Evolutionary conservation across 2,113 vertebrate genomes (phyloP), one percentile per base, ranked within the genome.

Genomic region (Aramus guarauna): DNA sequence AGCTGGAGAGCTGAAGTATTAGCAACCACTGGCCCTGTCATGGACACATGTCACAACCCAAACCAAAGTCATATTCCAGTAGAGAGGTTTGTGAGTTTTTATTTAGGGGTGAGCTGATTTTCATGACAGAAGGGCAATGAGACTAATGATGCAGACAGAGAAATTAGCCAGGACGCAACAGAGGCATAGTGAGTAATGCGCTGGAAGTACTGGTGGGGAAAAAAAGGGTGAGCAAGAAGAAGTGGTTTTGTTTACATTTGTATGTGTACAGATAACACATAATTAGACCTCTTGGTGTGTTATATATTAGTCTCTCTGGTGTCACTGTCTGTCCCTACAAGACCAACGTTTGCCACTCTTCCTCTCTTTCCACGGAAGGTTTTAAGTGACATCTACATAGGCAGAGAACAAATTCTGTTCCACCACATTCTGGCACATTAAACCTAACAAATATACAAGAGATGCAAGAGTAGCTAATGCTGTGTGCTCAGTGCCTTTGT

Each of bases 401-500:
- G 43, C 32, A 47, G 90, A 88, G 89, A 81, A 47, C n/a, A 78
- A 67, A 80, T 92, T 91, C 62, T 89, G 37, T 84, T 95, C 94
- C 73, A 68, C 68, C 60, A 15, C 82, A 56, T 79, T 85, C 91
- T 88, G 85, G 74, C 69, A 87, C 90, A 79, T 96, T 63, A 95
- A 95, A 86, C 82, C 75, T 32, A 41, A 23, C 71, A 64, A 82
- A 90, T 48, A 82, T 29, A 59, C 77, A 39, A 36, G 94, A 95
- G 93, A 81, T 79, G 71, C 87, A 85, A 87, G 84, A 85, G 87
- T 4, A 87, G 67, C 81, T 87, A 48, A 74, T 27, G 90, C 94
- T 59, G 87, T 36, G 93, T 64, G 93, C 93, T 96, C 90, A 14
- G 17, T 68, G 92, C 96, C 94, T 94, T 94, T 96, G 93, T 93